These are phyloP conservation scores for Scaptomyza cyrtandrae DNA, from an alignment of 2,888 invertebrate species.

Conservation along the genomic window DNA sequence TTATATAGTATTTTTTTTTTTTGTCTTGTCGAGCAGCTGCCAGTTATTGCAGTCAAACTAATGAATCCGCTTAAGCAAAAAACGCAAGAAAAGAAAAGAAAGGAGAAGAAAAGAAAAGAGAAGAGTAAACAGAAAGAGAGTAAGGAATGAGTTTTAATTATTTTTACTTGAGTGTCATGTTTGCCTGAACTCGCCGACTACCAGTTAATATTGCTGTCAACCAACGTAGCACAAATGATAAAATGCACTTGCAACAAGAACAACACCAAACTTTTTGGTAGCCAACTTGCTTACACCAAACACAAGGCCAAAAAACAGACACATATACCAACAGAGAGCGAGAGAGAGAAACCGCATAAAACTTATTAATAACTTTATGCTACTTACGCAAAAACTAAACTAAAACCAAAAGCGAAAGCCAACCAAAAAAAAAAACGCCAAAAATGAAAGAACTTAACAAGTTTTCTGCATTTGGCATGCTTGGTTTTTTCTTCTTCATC, in stretches of 20 bases:
- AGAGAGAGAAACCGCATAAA: slow-evolving; percentile 38
- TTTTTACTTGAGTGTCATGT: slow-evolving; percentile 65
- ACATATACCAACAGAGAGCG: neutral
- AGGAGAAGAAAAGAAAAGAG: slow-evolving; percentile 20
- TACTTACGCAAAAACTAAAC: slow-evolving; percentile 59
- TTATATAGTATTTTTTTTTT: neutral
- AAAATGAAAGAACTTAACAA: slow-evolving; percentile 37
- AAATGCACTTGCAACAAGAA: slow-evolving; percentile 57
- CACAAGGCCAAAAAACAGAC: slow-evolving; percentile 25
- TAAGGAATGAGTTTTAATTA: slow-evolving; percentile 66
- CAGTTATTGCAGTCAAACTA: slow-evolving; percentile 64
- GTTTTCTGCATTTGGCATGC: slow-evolving; percentile 54
- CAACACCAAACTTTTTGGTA: slow-evolving; percentile 1
- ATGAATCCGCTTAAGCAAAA: slow-evolving; percentile 69
- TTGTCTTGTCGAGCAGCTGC: slow-evolving; percentile 47
- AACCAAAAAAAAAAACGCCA: neutral
- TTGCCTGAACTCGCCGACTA: slow-evolving; percentile 46
- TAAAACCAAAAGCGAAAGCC: slow-evolving; percentile 22
- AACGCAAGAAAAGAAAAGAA: slow-evolving; percentile 12
- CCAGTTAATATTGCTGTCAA: slow-evolving; percentile 74
- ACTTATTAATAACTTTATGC: slow-evolving; percentile 78
- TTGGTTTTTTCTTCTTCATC: neutral
- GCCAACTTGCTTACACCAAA: slow-evolving; percentile 38
- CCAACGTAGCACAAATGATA: slow-evolving; percentile 61
- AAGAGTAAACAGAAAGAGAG: neutral